A percentile compares a stretch with the other conserved stretches of the same genome.
These are phyloP conservation scores for Trissoscelio sp. DNA, from an alignment of 2,888 invertebrate species.

Conservation along the genomic window DNA sequence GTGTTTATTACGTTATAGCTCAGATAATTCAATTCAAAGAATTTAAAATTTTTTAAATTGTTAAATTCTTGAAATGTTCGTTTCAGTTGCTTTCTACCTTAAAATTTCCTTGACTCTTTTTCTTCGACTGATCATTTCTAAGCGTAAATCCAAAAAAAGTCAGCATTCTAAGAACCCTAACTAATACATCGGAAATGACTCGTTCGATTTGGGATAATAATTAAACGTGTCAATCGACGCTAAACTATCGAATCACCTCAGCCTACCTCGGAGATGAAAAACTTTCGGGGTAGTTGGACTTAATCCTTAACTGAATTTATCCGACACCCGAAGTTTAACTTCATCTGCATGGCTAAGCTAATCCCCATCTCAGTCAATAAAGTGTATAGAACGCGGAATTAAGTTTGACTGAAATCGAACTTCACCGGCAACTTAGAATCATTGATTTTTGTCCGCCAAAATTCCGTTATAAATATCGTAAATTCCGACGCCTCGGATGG, in stretches of 20 bases:
- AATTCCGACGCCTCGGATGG: neutral
- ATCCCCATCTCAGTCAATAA: constrained; percentile 34
- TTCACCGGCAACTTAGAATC: neutral
- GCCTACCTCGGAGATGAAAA: constrained; percentile 12
- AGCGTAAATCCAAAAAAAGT: too few relatives aligned
- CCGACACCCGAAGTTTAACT: constrained; percentile 42
- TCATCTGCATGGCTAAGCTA: constrained; percentile 44
- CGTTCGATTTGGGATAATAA: constrained; percentile 9
- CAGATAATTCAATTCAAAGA: too few relatives aligned
- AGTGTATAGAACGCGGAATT: constrained; percentile 11
- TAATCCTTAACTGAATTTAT: constrained; percentile 45
- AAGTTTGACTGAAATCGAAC: constrained; percentile 20
- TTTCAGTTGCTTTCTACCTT: too few relatives aligned
- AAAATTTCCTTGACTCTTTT: too few relatives aligned
- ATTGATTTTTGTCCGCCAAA: too few relatives aligned
- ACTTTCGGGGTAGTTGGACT: constrained; percentile 31
- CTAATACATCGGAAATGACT: constrained; percentile 17
- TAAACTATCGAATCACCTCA: constrained; percentile 10
- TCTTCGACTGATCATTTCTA: too few relatives aligned
- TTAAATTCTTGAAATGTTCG: too few relatives aligned
- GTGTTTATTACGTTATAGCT: too few relatives aligned
- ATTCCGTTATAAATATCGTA: neutral
- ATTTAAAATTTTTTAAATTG: too few relatives aligned
- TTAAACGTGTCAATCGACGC: constrained; percentile 23
- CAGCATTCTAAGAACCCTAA: neutral